Evolutionary conservation across 2,888 invertebrate species (phyloP).

Genomic region (Galeruca laticollis): DNA sequence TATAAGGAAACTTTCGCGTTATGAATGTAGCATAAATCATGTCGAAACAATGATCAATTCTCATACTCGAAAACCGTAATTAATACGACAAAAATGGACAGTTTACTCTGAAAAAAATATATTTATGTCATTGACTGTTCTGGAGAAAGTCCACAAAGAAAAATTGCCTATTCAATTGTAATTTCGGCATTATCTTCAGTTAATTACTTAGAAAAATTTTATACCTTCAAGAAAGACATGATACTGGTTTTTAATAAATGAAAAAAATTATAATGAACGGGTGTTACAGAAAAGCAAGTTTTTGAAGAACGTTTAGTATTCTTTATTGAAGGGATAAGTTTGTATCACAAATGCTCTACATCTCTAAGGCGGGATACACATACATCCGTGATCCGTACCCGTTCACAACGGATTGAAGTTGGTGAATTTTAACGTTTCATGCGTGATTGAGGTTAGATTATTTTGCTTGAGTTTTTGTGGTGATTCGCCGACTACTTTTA

Average conservation of each 20-base stretch:
- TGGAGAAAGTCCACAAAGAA: constrained; percentile 23
- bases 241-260: constrained; percentile 11
- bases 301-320: too few species aligned
- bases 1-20: constrained; percentile 30
- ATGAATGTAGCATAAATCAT: constrained; percentile 29
- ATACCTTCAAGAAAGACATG: constrained; percentile 6
- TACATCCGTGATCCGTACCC: too few species aligned
- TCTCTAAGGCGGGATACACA: too few species aligned
- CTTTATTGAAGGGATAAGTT: too few species aligned
- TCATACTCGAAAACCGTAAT: constrained; percentile 25
- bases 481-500: too few species aligned
- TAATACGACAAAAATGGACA: constrained; percentile 31
- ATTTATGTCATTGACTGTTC: constrained; percentile 13
- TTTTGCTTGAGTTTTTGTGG: too few species aligned
- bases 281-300: background rate
- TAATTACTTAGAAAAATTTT: constrained; percentile 30
- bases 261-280: background rate
- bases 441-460: too few species aligned
- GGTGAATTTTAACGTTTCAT: too few species aligned
- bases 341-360: too few species aligned
- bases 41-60: constrained; percentile 36
- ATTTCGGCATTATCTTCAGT: constrained; percentile 21
- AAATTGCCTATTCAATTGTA: constrained; percentile 32
- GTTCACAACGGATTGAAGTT: too few species aligned
- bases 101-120: constrained; percentile 24